Evolutionary conservation across 2,113 vertebrate species (phyloP), one percentile per base, ranked within the genome.

Genomic region (Xiphophorus couchianus): DNA sequence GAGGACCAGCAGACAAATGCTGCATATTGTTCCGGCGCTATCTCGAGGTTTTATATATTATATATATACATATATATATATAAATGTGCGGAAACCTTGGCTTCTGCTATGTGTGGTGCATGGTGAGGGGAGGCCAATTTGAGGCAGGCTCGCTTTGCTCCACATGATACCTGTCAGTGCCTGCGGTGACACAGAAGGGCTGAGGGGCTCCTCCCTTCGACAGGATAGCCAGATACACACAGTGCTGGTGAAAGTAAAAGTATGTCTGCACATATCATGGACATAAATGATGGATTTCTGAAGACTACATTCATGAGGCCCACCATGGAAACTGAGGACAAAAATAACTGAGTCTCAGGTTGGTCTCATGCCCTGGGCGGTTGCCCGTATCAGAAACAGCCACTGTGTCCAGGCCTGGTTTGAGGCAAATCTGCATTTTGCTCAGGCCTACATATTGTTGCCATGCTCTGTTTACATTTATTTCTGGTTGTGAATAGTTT

Each of bases 131-230:
- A 73, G 62, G 78, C 79, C 73, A 76, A 76, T 90, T 85, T 91
- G 71, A 86, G 81, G 33, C 48, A 83, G 80, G 63, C 78, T 62
- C 76, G 69, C 42, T 76, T 86, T 54, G 25, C 42, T 63, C 86
- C 87, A 74, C 88, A 70, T 82, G 86, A 83, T 86, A 93, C 70
- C 88, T 92, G 89, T 89, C 92, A 89, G 78, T 77, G 88, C 65
- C 67, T 54, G 64, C 44, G 69, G 80, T 90, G 91, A 91, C 84
- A 86, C 73, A 58, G 83, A 44, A 35, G 66, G 76, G 74, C 79
- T 70, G 72, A 74, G 78, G 72, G 51, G 68, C 66, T 7, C 68
- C 72, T 66, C 80, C 82, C 29, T 65, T 28, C 62, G n/a, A 44
- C 61, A 7, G 15, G 25, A 58, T 10, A 27, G 54, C 74, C 29